These are phyloP conservation scores for Palaemon carinicauda DNA, from an alignment of 1,140 invertebrate genomes.

Conservation along the genomic window DNA sequence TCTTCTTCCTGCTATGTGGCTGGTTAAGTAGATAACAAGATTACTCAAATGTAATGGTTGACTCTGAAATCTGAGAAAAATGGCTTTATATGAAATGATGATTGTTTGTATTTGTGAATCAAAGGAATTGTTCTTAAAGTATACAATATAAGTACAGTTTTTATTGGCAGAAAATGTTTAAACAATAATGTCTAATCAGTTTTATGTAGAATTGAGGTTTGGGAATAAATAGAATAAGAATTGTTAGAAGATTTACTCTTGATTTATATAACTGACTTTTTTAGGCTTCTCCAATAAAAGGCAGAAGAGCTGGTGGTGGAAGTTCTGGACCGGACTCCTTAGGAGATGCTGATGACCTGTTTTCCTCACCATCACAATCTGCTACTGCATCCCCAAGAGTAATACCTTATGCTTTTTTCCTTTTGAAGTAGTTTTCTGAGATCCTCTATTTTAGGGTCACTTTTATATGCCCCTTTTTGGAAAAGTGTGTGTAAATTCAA, in stretches of 20 bases:
- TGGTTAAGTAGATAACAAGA: too few relatives aligned
- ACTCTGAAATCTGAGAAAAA: too few relatives aligned
- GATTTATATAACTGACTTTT: background rate
- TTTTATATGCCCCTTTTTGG: background rate
- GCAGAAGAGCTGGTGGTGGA: background rate
- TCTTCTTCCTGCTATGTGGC: too few relatives aligned
- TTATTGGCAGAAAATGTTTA: background rate
- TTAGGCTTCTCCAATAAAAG: background rate
- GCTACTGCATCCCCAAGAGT: background rate
- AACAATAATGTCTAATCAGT: background rate
- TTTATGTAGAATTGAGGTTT: background rate
- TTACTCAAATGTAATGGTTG: too few relatives aligned
- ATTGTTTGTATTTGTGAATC: too few relatives aligned
- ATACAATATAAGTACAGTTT: too few relatives aligned
- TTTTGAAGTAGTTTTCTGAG: background rate
- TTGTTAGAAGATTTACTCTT: background rate
- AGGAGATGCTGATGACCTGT: background rate
- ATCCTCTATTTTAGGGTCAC: background rate
- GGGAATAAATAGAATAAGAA: background rate
- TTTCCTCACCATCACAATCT: background rate
- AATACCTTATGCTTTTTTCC: background rate
- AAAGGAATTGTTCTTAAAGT: too few relatives aligned
- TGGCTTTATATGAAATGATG: too few relatives aligned
- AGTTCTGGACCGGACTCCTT: background rate
- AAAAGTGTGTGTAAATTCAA: too few relatives aligned